Base-by-base conservation (phyloP, 92 coral and sea anemone species). In the Palythoa caribaeorum region DNA sequence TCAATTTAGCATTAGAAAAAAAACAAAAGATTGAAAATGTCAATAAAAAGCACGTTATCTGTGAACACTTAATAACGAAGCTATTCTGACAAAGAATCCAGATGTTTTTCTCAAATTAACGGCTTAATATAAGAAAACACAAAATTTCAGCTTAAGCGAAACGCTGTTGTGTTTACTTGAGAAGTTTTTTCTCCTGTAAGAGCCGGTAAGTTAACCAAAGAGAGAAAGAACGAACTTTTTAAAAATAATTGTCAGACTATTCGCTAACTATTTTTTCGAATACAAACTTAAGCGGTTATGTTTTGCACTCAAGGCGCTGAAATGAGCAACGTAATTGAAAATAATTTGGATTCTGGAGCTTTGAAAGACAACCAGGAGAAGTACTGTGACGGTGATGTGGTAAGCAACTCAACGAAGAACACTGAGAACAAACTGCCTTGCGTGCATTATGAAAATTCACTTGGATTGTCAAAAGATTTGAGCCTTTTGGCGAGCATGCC, bases 401-500 rank as follows among this genome's bases (percentile, higher is more conserved):
- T 37, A 8, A 78, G 17, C 68, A 54, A 37, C 71, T 7, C 44
- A 2, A 21, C 68, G 16, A 78, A 57, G 38, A 51, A 78, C 13
- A 21, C 68, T 7, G 55, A 57, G 38, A 51, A 78, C 28, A 78
- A 78, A 78, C 28, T 78, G 17, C 83, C 83, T 1, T 53, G 35
- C 11, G 52, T 78, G 19, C 91, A 83, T 19, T 78, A 63, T 78
- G 87, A 91, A 62, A 78, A 91, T 48, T 50, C 83, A 35, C 81
- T 48, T 57, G 81, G 91, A 39, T 89, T 91, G 63, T 86, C 94
- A 54, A 81, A 83, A 65, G 94, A 91, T 65, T 65, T 91, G 88
- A 79, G 89, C 37, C 94, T 77, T 84, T 91, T 91, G 76, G 86
- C 88, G 73, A 84, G 91, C 40, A 88, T 91, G 94, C 88, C 94